Evolutionary conservation across 1,140 invertebrate genomes (phyloP).

Genomic region (Orius laevigatus): DNA sequence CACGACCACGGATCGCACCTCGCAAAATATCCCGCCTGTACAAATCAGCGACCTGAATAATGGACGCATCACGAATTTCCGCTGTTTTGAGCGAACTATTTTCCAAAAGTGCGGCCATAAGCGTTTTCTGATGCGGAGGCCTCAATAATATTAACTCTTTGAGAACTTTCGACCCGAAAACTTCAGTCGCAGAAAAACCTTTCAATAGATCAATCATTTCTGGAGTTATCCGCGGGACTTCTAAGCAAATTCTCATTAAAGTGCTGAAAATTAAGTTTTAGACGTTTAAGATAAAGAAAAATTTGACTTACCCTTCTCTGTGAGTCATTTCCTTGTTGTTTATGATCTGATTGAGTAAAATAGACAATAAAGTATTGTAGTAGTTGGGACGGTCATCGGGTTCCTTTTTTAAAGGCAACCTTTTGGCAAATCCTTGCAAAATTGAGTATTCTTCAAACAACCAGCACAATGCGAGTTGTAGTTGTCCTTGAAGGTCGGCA

Average conservation of each 20-base stretch:
- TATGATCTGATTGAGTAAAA: slow-evolving; percentile 23
- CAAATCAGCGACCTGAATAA: slow-evolving; percentile 59
- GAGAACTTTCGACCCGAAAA: slow-evolving; percentile 52
- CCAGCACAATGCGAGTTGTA: slow-evolving; percentile 80
- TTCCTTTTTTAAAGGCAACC: slow-evolving; percentile 42
- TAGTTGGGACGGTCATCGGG: slow-evolving; percentile 46
- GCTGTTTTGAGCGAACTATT: slow-evolving; percentile 51
- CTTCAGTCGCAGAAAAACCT: slow-evolving; percentile 55
- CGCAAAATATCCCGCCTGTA: slow-evolving; percentile 50
- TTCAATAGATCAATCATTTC: slow-evolving; percentile 72
- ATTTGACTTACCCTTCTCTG: slow-evolving; percentile 33
- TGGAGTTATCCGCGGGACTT: slow-evolving; percentile 79
- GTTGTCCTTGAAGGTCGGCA: slow-evolving; percentile 60
- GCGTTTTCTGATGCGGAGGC: slow-evolving; percentile 55
- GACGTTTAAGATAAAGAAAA: slow-evolving; percentile 11
- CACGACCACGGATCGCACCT: slow-evolving; percentile 67
- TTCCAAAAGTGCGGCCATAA: slow-evolving; percentile 50
- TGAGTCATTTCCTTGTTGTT: slow-evolving; percentile 28
- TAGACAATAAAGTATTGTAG: slow-evolving; percentile 71
- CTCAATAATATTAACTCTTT: slow-evolving; percentile 64
- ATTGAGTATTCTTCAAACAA: slow-evolving; percentile 86
- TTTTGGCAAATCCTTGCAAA: slow-evolving; percentile 68
- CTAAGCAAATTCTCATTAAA: slow-evolving; percentile 66
- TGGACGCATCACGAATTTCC: slow-evolving; percentile 52
- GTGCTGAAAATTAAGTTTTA: slow-evolving; percentile 25